Evolutionary conservation across 2,113 vertebrate species (phyloP), one percentile per base, ranked within the genome.

Genomic region (Nerophis ophidion): DNA sequence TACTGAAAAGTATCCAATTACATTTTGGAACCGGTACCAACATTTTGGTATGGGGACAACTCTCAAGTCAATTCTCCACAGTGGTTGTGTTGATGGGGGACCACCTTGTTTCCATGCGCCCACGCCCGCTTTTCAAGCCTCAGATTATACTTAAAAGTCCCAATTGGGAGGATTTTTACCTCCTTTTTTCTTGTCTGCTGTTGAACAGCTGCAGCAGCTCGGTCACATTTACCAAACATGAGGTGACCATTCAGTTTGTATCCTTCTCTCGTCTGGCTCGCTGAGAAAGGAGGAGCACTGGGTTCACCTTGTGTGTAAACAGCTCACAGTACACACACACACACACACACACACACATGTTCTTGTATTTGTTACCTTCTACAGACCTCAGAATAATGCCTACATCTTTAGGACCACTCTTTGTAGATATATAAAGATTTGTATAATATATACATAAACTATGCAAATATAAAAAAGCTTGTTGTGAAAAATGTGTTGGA

Each of bases 201-300:
- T 70, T 79, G 82, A 84, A 80, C 82, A 75, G 51, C 73, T 68
- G 85, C 75, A 86, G 84, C 78, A 67, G 72, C 53, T 70, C 69
- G 83, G 83, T 87, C 82, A 76, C 81, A 69, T 79, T 86, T 68
- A 66, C 71, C 79, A 85, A 86, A 87, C 74, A 83, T 83, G 77
- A 71, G 83, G 78, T 83, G 86, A 87, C 81, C 82, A 58, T 84
- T 82, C 62, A 65, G 69, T 64, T 60, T 70, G 70, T 63, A 78
- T 85, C 66, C 77, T 80, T 69, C 66, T 63, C 65, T 74, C 55
- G 59, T 67, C 79, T 81, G 79, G 53, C 56, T 63, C 55, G 54
- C 49, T 17, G 60, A 60, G 59, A 52, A 72, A 65, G 65, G 72
- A 73, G 68, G 65, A 75, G 55, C 56, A 7, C 36, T 46, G 69